Base-by-base conservation (phyloP, 2,888 invertebrate species). In the Sarcophaga rosellei region DNA sequence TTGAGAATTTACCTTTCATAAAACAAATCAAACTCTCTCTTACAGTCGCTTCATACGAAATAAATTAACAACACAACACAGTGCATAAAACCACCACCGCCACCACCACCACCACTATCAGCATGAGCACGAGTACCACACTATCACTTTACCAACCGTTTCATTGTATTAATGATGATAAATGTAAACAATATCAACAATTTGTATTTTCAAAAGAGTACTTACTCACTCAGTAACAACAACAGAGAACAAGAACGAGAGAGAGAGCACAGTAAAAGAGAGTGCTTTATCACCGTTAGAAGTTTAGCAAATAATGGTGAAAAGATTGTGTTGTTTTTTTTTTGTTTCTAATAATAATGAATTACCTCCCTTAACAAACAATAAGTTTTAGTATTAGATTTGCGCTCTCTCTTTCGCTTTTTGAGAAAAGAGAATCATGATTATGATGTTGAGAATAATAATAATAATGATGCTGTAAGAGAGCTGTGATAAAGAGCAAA, bases 171-270 rank as follows among this genome's bases (percentile, higher is more conserved):
- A 84, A 86, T 86, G 84, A 86, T 84, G 84, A 86, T 86, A 84
- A 86, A 76, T n/a, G 69, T 76, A 81, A 78, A 75, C 74, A 78
- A 35, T 76, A 73, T 72, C 75, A 83, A 85, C 79, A 82, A 81
- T 82, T 82, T 74, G 45, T 5, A 61, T 72, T 61, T 23, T 44
- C 57, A 45, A 47, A 53, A 15, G 21, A 45, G 68, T 17, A 53
- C 15, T 53, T 4, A 10, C 35, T 10, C 8, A 35, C 15, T 53
- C 17, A 15, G 15, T 53, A 53, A 53, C 35, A 35, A 35, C 35
- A 35, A 35, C 35, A 35, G 35, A 35, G 35, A 10, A 35, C 8
- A 8, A 35, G 35, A 2, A 8, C 35, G 35, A 44, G 69, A 80
- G 59, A 65, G 45, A 12, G 25, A n/a, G n/a, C n/a, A n/a, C 12